These are phyloP conservation scores for Myoxocephalus aenaeus DNA, from an alignment of 2,797 vertebrate genomes.

Conservation along the genomic window DNA sequence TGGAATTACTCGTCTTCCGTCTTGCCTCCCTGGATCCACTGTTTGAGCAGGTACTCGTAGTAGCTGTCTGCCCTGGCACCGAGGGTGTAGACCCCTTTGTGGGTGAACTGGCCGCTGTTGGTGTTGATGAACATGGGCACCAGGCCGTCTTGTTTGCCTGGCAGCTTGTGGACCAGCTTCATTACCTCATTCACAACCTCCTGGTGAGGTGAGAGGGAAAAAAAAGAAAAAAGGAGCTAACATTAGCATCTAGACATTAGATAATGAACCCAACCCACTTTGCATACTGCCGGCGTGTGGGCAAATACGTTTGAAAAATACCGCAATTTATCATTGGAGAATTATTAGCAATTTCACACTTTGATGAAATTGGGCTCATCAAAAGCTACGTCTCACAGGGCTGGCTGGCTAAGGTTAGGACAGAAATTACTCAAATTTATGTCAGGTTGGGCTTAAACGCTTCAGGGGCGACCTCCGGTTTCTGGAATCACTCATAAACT, in stretches of 20 bases:
- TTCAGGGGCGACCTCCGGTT: slow-evolving; percentile 6
- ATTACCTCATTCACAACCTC: slow-evolving; percentile 91
- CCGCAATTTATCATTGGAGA: slow-evolving; percentile 17
- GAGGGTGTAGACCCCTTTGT: slow-evolving; percentile 91
- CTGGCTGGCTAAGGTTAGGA: slow-evolving; percentile 18
- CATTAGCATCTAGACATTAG: not conserved
- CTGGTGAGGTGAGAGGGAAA: slow-evolving; percentile 68
- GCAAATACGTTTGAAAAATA: slow-evolving; percentile 13
- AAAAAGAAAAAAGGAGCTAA: too few species aligned
- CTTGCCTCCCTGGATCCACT: slow-evolving; percentile 97
- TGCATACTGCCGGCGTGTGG: not conserved
- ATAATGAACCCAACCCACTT: slow-evolving; percentile 4
- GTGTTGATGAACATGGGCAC: slow-evolving; percentile 99
- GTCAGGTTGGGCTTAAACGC: slow-evolving; percentile 18
- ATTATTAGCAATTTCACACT: slow-evolving; percentile 45
- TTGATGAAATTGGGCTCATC: slow-evolving; percentile 29
- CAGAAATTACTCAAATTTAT: slow-evolving; percentile 28
- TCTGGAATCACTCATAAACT: slow-evolving; percentile 33
- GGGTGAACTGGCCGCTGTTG: slow-evolving; percentile 94
- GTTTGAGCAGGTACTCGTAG: slow-evolving; percentile 97
- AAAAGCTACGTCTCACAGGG: slow-evolving; percentile 15
- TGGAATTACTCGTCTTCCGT: slow-evolving; percentile 87
- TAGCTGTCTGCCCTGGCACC: slow-evolving; percentile 98
- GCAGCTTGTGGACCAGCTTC: slow-evolving; percentile 87
- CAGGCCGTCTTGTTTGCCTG: slow-evolving; percentile 94